Percentiles rank a stretch among this genome's conserved stretches.
phyloP scores from a whole-genome alignment of 2,888 invertebrate genomes.

The Ctena decussata region DNA sequence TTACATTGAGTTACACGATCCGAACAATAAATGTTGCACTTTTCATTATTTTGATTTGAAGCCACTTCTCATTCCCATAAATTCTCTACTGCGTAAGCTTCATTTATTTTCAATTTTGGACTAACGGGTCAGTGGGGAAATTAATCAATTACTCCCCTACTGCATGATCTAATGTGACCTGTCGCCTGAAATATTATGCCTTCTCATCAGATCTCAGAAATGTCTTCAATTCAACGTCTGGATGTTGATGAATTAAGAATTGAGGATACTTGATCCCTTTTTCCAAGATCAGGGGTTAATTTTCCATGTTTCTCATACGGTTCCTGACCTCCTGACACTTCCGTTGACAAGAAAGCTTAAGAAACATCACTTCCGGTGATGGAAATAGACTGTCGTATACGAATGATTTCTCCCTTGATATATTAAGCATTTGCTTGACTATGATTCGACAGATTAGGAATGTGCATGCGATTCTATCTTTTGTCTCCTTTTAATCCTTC shows the following conservation, averaged over 20 bases:
- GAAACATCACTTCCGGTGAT: neutral
- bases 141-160: slow-evolving; percentile 54
- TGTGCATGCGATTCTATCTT: neutral
- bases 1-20: slow-evolving; percentile 61
- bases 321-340: neutral
- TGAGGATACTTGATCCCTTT: slow-evolving; percentile 11
- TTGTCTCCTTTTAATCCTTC: neutral
- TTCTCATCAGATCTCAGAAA: neutral
- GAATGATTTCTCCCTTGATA: slow-evolving; percentile 11
- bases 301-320: slow-evolving; percentile 3
- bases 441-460: neutral
- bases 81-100: slow-evolving; percentile 45
- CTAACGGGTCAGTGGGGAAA: slow-evolving; percentile 68
- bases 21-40: slow-evolving; percentile 14
- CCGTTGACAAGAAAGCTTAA: slow-evolving; percentile 8
- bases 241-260: slow-evolving; percentile 14
- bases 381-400: slow-evolving; percentile 6
- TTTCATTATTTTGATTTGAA: slow-evolving; percentile 13
- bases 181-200: neutral
- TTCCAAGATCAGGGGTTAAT: neutral
- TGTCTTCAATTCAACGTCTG: neutral
- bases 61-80: slow-evolving; percentile 3
- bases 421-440: slow-evolving; percentile 12
- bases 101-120: slow-evolving; percentile 70
- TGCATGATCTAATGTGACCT: neutral